phyloP scores from a whole-genome alignment of 2,797 vertebrate species.

The Darevskia nairensis region DNA sequence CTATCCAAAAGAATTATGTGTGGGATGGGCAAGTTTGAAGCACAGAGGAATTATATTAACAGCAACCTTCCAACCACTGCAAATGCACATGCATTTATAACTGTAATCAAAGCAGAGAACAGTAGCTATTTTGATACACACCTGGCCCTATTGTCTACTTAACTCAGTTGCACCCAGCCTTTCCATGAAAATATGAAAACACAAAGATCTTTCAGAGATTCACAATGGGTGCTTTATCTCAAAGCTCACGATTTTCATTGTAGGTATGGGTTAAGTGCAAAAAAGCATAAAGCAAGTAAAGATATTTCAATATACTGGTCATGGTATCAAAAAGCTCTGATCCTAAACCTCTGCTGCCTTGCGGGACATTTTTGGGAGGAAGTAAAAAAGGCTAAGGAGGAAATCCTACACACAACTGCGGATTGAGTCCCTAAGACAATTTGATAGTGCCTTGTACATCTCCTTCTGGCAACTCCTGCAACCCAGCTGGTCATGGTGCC shows the following conservation, averaged over 20 bases:
- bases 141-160: constrained; percentile 15
- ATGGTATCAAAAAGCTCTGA: no score
- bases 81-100: neutral
- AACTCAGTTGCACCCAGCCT: neutral
- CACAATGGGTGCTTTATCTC: neutral
- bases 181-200: neutral
- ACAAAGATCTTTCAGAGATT: neutral
- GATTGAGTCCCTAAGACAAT: no score
- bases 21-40: neutral
- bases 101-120: neutral
- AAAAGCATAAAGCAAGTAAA: neutral
- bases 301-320: neutral
- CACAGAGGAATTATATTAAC: neutral
- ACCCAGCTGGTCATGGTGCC: no score
- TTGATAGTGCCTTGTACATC: no score
- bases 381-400: no score
- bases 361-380: no score
- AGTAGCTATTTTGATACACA: neutral
- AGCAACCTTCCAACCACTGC: constrained; percentile 23
- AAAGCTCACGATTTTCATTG: neutral
- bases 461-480: no score
- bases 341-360: no score
- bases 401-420: no score
- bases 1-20: constrained; percentile 30
- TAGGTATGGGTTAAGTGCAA: neutral